Conservation (phyloP, 53 echinoderm and acorn worm species). For the Mesocentrotus franciscanus region DNA sequence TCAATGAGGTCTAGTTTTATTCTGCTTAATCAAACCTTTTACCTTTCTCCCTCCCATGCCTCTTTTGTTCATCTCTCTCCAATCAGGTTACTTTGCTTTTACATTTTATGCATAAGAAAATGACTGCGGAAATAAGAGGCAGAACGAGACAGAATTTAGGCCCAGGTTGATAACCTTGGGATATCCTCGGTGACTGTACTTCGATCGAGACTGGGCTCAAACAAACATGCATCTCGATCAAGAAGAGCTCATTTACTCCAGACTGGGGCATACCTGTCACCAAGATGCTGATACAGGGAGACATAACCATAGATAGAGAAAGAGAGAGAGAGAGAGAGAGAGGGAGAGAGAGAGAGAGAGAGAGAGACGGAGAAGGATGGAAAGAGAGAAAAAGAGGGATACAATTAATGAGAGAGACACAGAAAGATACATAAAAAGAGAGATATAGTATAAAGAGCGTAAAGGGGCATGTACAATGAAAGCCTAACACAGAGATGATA, state of each 20-base stretch:
- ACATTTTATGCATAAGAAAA: neutral
- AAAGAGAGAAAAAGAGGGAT: neutral
- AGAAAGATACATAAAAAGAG: neutral
- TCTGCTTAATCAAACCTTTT: neutral
- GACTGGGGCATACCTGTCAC: conserved; percentile 64
- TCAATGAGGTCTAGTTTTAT: neutral
- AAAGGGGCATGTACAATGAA: neutral
- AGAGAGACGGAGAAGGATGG: neutral
- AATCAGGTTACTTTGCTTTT: neutral
- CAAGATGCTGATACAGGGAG: neutral
- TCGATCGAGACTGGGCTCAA: conserved; percentile 20
- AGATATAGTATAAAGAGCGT: neutral
- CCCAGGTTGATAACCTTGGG: conserved; percentile 58
- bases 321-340: neutral
- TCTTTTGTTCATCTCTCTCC: neutral
- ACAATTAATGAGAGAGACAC: neutral
- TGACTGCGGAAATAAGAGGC: neutral
- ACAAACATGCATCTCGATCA: conserved; percentile 68
- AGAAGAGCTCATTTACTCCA: conserved; percentile 58
- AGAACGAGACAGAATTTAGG: neutral
- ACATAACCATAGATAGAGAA: neutral
- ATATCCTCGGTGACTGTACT: conserved; percentile 58
- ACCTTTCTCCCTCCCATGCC: neutral
- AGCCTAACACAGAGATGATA: neutral
- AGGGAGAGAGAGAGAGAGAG: neutral